Percentiles rank a stretch among this genome's conserved stretches.
Conservation (phyloP, 1,140 invertebrate genomes). For the Tribolium madens region DNA sequence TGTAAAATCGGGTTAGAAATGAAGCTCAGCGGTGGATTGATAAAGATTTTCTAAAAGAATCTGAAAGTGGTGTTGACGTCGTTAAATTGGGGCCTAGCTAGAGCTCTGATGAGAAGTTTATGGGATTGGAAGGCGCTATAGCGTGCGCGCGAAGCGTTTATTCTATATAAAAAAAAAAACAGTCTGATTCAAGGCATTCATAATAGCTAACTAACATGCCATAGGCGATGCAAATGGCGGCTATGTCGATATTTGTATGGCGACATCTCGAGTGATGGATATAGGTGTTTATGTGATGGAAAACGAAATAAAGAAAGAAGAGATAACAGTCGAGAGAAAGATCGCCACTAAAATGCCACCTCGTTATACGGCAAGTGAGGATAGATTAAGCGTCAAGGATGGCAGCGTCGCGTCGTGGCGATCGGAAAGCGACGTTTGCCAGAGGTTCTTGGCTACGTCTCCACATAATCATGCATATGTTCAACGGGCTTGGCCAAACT, state of each 20-base stretch:
- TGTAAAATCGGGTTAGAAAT: background rate
- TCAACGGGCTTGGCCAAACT: slow-evolving; percentile 5
- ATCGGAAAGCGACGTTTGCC: slow-evolving; percentile 16
- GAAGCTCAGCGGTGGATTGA: background rate
- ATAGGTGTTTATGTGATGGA: slow-evolving; percentile 13
- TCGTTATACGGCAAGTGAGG: slow-evolving; percentile 19
- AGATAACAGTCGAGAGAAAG: slow-evolving; percentile 19
- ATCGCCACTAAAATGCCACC: slow-evolving; percentile 22
- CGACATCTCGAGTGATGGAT: slow-evolving; percentile 23
- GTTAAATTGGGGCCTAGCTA: slow-evolving; percentile 8
- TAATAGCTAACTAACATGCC: slow-evolving; percentile 54
- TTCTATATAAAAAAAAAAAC: slow-evolving; percentile 49
- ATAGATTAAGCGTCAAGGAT: slow-evolving; percentile 27
- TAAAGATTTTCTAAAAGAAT: background rate
- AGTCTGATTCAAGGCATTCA: slow-evolving; percentile 54
- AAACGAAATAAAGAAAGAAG: background rate
- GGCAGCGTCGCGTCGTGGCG: background rate
- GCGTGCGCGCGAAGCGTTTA: slow-evolving; percentile 52
- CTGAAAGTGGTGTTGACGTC: background rate
- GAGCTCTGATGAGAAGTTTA: slow-evolving; percentile 6
- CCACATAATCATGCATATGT: slow-evolving; percentile 10
- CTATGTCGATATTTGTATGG: slow-evolving; percentile 37
- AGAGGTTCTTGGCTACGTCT: slow-evolving; percentile 12
- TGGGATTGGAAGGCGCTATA: slow-evolving; percentile 36
- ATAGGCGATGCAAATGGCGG: slow-evolving; percentile 39